Conservation (phyloP, 2,797 vertebrate genomes). For the Lophotriccus pileatus region DNA sequence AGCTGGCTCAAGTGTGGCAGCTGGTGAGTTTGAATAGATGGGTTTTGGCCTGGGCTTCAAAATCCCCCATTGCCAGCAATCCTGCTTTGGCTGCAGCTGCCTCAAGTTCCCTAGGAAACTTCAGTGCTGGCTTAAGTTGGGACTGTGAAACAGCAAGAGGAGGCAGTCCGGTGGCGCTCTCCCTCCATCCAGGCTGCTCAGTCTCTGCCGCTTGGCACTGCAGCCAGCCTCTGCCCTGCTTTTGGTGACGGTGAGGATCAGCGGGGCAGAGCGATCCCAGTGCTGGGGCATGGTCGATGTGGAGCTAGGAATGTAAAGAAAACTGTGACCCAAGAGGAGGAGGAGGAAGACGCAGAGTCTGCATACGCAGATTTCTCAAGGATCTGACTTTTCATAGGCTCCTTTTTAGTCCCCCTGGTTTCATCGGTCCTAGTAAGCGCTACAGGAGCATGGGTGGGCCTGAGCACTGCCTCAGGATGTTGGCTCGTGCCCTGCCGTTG, state of each 20-base stretch:
- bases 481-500: rapidly evolving
- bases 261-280: not conserved
- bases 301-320: not conserved
- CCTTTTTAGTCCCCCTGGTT: not conserved
- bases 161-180: rapidly evolving
- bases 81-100: not conserved
- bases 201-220: not conserved
- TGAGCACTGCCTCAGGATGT: not conserved
- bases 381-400: not conserved
- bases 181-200: not conserved
- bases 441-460: not conserved
- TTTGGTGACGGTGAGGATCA: not conserved
- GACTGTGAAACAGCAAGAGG: not conserved
- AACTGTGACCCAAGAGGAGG: not conserved
- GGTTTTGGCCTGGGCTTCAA: not conserved
- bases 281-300: not conserved
- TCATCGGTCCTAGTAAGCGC: not conserved
- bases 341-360: not conserved
- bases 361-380: not conserved
- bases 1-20: not conserved
- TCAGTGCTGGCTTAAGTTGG: not conserved
- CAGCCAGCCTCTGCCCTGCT: not conserved
- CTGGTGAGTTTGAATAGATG: not conserved
- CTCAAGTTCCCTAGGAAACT: constrained; percentile 31
- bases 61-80: not conserved